Evolutionary conservation across 2,113 vertebrate genomes (phyloP).

Genomic region (Syngnathus scovelli): DNA sequence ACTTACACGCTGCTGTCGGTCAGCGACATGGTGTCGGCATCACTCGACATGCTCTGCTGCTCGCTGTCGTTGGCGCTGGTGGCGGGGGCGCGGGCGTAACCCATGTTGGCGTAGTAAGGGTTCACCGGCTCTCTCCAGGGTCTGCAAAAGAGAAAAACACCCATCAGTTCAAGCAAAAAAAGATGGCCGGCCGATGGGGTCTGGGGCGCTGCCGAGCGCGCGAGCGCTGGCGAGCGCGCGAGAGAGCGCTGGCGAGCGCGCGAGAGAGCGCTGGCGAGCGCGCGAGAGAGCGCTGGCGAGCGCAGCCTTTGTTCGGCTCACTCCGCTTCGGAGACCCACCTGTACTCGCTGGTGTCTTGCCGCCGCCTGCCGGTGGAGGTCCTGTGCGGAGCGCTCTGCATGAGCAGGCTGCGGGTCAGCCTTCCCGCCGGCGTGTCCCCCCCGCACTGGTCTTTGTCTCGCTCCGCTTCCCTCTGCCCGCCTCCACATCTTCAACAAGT

Average conservation of each 20-base stretch:
- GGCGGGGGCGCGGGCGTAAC: constrained; percentile 88
- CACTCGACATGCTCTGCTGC: constrained; percentile 98
- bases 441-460: constrained; percentile 60
- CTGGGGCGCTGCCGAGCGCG: too few species aligned
- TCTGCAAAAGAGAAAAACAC: constrained; percentile 50
- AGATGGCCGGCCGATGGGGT: too few species aligned
- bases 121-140: constrained; percentile 87
- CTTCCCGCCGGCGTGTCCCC: constrained; percentile 66
- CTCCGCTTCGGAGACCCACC: constrained; percentile 60
- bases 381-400: constrained; percentile 79
- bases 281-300: too few species aligned
- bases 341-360: constrained; percentile 82
- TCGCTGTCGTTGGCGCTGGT: constrained; percentile 98
- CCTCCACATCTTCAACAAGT: constrained; percentile 43
- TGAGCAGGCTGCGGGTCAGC: constrained; percentile 83
- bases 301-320: too few species aligned
- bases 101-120: constrained; percentile 93
- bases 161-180: too few species aligned
- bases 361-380: constrained; percentile 68
- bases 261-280: too few species aligned
- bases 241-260: too few species aligned
- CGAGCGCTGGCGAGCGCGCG: too few species aligned
- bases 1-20: constrained; percentile 92
- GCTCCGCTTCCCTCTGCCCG: constrained; percentile 31
- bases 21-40: constrained; percentile 92